Base-by-base conservation (phyloP, 53 echinoderm and acorn worm species). In the Paelopatides confundens region DNA sequence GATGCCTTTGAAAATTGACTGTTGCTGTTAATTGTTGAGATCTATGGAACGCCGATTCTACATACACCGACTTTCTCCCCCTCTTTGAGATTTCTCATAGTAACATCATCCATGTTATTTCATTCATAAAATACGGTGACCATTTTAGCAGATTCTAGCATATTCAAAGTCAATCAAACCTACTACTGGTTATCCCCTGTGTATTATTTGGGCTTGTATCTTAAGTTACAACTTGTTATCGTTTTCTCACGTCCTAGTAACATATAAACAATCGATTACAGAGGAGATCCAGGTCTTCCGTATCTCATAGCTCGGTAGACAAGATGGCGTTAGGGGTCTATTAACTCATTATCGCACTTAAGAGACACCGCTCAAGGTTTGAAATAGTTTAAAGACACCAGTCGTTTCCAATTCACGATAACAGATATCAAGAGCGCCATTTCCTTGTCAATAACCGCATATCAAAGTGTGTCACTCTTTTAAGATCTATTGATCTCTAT, bases 321-420 rank as follows among this genome's bases (percentile, higher is more conserved):
- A 43, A 40, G 40, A 40, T 7, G 38, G 74, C 43, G 40, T 38
- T 39, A 39, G 74, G 40, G 74, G 74, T 74, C 74, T 28, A 74
- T 74, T 74, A 74, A 46, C 74, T 74, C 74, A 74, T 74, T 74
- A 74, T 10, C 23, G 6, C 39, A 39, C 37, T 74, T 74, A 35
- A 74, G 39, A 46, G 74, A 74, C 40, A 32, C 33, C 74, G 31
- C 26, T 1, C 21, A 74, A 5, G 58, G 39, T 40, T 74, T 37
- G 39, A 40, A 46, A 39, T 46, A 74, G 38, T 32, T 35, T 31
- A 69, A 69, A 36, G 69, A 21, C 69, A 36, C 14, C 58, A 46
- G 74, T 74, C 74, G 47, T 46, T 27, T 74, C 23, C 43, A 74
- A 74, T 74, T 74, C 74, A 39, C 39, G 23, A 18, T 40, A 74